These are phyloP conservation scores for Tenthredo amoena DNA, from an alignment of 2,888 invertebrate species.

Conservation along the genomic window DNA sequence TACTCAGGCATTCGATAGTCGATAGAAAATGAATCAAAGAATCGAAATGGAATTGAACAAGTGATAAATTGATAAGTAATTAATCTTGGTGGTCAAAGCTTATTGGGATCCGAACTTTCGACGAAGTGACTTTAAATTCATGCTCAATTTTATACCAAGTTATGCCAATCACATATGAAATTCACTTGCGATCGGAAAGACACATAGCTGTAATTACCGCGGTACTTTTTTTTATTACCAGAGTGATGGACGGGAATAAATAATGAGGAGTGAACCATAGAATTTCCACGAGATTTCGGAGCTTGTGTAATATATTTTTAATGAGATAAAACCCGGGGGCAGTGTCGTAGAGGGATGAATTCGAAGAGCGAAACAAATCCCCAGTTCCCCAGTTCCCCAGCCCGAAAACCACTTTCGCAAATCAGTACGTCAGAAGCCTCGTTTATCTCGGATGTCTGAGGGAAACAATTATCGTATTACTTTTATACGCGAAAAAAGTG, in stretches of 20 bases:
- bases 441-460: slow-evolving; percentile 1
- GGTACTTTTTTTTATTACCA: background rate
- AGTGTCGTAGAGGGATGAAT: background rate
- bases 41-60: no score
- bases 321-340: background rate
- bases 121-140: background rate
- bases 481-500: background rate
- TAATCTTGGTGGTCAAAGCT: no score
- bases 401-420: background rate
- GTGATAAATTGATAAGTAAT: no score
- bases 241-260: background rate
- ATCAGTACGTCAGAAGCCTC: slow-evolving; percentile 13
- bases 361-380: background rate
- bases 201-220: no score
- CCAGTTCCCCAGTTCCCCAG: background rate
- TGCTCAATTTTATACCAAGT: background rate
- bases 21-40: no score
- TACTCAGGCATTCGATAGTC: no score
- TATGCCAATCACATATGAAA: background rate
- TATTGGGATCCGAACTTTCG: no score
- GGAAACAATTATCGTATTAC: slow-evolving; percentile 9
- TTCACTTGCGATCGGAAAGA: no score
- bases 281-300: background rate
- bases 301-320: background rate
- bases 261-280: background rate